A percentile compares a stretch with the other conserved stretches of the same genome.
phyloP scores from a whole-genome alignment of 2,797 vertebrate genomes.

The Remorina albescens region DNA sequence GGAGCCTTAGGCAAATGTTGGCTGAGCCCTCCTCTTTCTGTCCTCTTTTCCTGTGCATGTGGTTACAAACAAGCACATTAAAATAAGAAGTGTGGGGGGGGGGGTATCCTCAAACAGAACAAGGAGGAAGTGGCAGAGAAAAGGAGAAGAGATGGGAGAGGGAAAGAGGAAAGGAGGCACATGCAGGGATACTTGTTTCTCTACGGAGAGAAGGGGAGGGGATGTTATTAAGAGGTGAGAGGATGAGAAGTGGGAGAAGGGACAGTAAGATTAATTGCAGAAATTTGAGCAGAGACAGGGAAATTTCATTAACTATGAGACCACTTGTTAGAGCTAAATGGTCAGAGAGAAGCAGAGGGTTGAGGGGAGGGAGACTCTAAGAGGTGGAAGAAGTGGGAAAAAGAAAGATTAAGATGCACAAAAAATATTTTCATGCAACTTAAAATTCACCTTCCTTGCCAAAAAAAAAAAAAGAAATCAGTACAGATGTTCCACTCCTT shows the following conservation, averaged over 20 bases:
- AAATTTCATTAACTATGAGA: slow-evolving; percentile 82
- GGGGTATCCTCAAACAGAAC: slow-evolving; percentile 5
- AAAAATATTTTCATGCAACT: slow-evolving; percentile 26
- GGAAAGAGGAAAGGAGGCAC: slow-evolving; percentile 12
- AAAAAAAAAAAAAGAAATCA: slow-evolving; percentile 8
- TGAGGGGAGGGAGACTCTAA: slow-evolving; percentile 19
- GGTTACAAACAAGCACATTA: slow-evolving; percentile 81
- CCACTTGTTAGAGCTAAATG: slow-evolving; percentile 83
- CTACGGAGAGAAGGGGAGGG: slow-evolving; percentile 42
- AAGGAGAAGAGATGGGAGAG: slow-evolving; percentile 19
- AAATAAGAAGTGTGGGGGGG: slow-evolving; percentile 38
- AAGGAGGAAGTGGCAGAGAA: slow-evolving; percentile 15
- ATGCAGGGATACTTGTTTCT: slow-evolving; percentile 51
- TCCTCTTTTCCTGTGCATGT: slow-evolving; percentile 77
- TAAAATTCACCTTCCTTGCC: not conserved
- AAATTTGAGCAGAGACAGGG: slow-evolving; percentile 80
- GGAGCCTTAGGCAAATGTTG: slow-evolving; percentile 98
- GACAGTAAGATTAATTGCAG: slow-evolving; percentile 79
- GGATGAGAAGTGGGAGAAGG: slow-evolving; percentile 71
- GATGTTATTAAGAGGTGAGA: slow-evolving; percentile 74
- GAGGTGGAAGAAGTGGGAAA: slow-evolving; percentile 30
- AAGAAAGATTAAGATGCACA: slow-evolving; percentile 29
- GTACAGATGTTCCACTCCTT: not conserved
- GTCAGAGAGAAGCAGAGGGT: slow-evolving; percentile 66
- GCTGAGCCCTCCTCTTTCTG: slow-evolving; percentile 88